A percentile compares a stretch with the other conserved stretches of the same genome.
phyloP scores from a whole-genome alignment of 37 sponge, comb jelly and placozoan species.

The Tethya wilhelma region DNA sequence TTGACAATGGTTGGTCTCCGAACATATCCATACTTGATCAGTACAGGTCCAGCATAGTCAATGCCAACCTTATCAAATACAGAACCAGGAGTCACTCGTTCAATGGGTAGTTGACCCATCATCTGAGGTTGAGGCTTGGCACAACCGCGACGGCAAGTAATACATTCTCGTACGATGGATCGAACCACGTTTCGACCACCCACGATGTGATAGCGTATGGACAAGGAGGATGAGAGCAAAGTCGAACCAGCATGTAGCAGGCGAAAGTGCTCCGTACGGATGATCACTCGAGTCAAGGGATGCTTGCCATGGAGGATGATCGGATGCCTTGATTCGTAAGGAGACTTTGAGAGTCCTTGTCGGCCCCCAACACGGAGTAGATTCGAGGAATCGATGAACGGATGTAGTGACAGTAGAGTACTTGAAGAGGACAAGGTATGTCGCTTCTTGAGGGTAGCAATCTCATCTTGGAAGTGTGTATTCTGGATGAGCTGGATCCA shows the following conservation, averaged over 20 bases:
- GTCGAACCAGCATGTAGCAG: too few relatives aligned
- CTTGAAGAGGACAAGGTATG: background rate
- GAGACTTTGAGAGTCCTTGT: background rate
- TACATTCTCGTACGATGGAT: background rate
- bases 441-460: background rate
- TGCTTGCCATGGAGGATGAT: slow-evolving; percentile 14
- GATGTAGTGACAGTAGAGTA: background rate
- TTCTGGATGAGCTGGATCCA: slow-evolving; percentile 5
- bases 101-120: too few relatives aligned
- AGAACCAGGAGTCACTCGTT: too few relatives aligned
- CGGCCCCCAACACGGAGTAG: slow-evolving; percentile 7
- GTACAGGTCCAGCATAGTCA: too few relatives aligned
- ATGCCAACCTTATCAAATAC: too few relatives aligned
- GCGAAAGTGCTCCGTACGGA: too few relatives aligned
- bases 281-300: too few relatives aligned
- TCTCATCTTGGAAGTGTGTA: background rate
- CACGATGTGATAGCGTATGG: background rate
- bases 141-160: background rate
- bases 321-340: too few relatives aligned
- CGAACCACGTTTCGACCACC: background rate
- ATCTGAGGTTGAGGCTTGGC: too few relatives aligned
- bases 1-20: too few relatives aligned
- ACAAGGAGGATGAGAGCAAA: background rate
- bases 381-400: slow-evolving; percentile 3
- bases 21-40: too few relatives aligned